phyloP scores from a whole-genome alignment of 2,113 vertebrate genomes.

The Semnornis frantzii region DNA sequence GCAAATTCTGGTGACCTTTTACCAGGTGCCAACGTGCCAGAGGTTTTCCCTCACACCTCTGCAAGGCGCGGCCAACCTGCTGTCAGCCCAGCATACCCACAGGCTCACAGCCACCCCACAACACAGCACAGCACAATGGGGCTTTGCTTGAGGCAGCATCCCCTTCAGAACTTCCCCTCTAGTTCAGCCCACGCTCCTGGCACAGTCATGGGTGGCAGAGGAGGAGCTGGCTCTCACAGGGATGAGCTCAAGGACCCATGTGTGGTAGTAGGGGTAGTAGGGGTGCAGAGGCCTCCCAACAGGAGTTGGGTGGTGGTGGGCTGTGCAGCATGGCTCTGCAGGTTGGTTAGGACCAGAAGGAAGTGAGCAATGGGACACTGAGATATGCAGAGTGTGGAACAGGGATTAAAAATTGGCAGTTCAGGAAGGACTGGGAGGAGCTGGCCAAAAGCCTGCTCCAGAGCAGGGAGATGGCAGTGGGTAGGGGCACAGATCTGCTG shows the following conservation, averaged over 20 bases:
- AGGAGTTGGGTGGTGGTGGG: not conserved
- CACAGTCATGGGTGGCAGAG: accelerated
- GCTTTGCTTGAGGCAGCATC: not conserved
- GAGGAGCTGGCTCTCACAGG: not conserved
- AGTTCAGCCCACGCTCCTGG: not conserved
- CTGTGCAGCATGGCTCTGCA: not conserved
- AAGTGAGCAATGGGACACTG: not conserved
- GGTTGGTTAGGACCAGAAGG: not conserved
- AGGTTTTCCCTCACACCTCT: conserved; percentile 32
- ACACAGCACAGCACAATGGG: not conserved
- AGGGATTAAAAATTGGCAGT: not conserved
- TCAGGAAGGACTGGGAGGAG: not conserved
- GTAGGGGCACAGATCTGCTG: not conserved
- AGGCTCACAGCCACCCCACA: not conserved
- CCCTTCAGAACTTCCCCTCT: not conserved
- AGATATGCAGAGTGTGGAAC: not conserved
- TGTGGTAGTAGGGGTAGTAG: not conserved
- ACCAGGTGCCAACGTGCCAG: not conserved
- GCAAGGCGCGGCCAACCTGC: not conserved
- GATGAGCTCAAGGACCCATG: not conserved
- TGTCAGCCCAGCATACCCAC: not conserved
- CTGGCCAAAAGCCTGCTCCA: not conserved
- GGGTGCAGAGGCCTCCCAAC: not conserved
- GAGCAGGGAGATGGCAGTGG: not conserved
- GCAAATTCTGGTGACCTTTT: conserved; percentile 51